phyloP scores from a whole-genome alignment of 2,797 vertebrate genomes.

The Podarcis siculus region DNA sequence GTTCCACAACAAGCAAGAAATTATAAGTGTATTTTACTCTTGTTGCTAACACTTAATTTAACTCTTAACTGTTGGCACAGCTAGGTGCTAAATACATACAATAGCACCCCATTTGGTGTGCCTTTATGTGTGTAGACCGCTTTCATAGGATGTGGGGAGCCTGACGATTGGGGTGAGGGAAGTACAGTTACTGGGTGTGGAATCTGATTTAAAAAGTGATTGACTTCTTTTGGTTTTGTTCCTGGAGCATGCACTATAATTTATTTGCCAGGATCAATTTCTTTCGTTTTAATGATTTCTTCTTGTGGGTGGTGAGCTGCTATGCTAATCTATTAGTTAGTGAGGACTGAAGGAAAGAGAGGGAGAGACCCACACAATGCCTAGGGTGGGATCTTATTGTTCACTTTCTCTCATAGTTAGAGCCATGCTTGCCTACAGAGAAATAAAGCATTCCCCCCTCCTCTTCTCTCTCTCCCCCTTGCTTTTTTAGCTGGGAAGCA shows the following conservation, averaged over 20 bases:
- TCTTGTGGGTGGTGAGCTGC: not conserved
- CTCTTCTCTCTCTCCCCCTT: not conserved
- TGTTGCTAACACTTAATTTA: constrained; percentile 6
- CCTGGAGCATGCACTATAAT: constrained; percentile 10
- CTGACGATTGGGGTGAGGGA: constrained; percentile 41
- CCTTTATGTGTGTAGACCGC: constrained; percentile 46
- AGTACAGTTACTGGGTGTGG: constrained; percentile 39
- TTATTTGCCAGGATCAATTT: not conserved
- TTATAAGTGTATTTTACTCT: not conserved
- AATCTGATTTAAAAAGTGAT: constrained; percentile 40
- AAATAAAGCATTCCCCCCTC: not conserved
- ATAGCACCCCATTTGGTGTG: constrained; percentile 30
- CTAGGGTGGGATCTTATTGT: constrained; percentile 78
- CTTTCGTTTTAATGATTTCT: not conserved
- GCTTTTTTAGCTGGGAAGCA: constrained; percentile 5
- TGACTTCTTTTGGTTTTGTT: constrained; percentile 35
- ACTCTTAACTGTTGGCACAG: not conserved
- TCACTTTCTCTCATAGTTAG: constrained; percentile 72
- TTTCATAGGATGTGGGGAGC: constrained; percentile 57
- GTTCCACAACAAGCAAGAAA: constrained; percentile 16
- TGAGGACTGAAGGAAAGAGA: constrained; percentile 54
- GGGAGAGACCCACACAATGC: constrained; percentile 55
- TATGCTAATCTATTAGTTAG: constrained; percentile 16
- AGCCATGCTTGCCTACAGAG: constrained; percentile 59
- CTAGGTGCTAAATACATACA: constrained; percentile 1